A percentile compares a stretch with the other conserved stretches of the same genome.
Evolutionary conservation across 2,797 vertebrate genomes (phyloP).

Genomic region (Denticeps clupeoides): DNA sequence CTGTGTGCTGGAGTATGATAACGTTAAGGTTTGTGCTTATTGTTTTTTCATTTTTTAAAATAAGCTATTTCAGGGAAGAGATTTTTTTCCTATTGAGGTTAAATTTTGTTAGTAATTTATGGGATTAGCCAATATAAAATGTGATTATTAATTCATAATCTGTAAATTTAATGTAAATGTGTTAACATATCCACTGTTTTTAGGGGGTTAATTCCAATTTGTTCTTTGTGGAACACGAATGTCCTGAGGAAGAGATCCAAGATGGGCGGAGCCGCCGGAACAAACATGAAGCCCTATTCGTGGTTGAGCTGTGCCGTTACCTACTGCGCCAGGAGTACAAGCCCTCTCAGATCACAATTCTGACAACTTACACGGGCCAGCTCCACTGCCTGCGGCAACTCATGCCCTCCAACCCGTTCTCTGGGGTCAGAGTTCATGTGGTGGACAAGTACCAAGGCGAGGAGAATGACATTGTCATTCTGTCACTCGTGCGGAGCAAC

Average conservation of each 20-base stretch:
- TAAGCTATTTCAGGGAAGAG: too few species aligned
- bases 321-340: slow-evolving; percentile 76
- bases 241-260: slow-evolving; percentile 67
- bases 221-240: slow-evolving; percentile 79
- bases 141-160: too few species aligned
- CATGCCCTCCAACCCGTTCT: slow-evolving; percentile 67
- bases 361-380: slow-evolving; percentile 87
- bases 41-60: too few species aligned
- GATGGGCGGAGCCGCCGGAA: slow-evolving; percentile 87
- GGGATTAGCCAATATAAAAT: too few species aligned
- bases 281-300: slow-evolving; percentile 72
- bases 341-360: slow-evolving; percentile 87
- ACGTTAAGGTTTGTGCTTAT: slow-evolving; percentile 67
- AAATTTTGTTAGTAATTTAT: too few species aligned
- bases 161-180: too few species aligned
- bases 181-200: neutral
- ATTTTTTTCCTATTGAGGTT: too few species aligned
- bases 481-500: slow-evolving; percentile 90
- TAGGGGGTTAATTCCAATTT: slow-evolving; percentile 76
- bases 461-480: slow-evolving; percentile 88
- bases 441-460: slow-evolving; percentile 97
- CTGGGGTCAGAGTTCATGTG: slow-evolving; percentile 81
- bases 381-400: slow-evolving; percentile 73
- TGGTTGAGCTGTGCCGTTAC: slow-evolving; percentile 78
- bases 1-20: slow-evolving; percentile 77